Conservation (phyloP, 2,113 vertebrate species). For the Pardalotus punctatus region DNA sequence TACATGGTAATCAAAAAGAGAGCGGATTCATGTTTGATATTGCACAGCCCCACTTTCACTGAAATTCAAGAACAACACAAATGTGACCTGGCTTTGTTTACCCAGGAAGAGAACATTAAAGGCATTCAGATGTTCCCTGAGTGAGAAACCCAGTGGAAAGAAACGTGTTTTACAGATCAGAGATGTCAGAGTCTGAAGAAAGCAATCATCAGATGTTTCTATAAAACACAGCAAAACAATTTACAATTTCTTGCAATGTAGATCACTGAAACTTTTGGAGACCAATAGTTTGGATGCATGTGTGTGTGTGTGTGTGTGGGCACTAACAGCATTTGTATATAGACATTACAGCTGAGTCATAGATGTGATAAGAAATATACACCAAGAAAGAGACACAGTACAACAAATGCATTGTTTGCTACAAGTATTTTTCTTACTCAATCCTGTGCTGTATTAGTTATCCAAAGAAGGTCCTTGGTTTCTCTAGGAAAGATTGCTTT, state of each 20-base stretch:
- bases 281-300: background rate
- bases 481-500: background rate
- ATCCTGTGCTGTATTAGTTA: background rate
- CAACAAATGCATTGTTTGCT: background rate
- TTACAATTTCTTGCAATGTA: background rate
- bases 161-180: background rate
- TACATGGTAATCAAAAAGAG: background rate
- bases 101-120: background rate
- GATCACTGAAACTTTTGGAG: background rate
- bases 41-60: background rate
- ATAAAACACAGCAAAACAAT: background rate
- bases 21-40: background rate
- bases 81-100: background rate
- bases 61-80: background rate
- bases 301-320: fast-evolving
- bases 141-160: background rate
- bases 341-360: background rate
- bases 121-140: background rate
- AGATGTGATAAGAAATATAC: background rate
- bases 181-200: background rate
- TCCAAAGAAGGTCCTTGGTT: background rate
- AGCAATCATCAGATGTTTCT: background rate
- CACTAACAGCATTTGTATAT: background rate
- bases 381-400: background rate
- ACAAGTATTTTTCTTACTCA: background rate